phyloP scores from a whole-genome alignment of 2,797 vertebrate species.

The Chiloscyllium punctatum region DNA sequence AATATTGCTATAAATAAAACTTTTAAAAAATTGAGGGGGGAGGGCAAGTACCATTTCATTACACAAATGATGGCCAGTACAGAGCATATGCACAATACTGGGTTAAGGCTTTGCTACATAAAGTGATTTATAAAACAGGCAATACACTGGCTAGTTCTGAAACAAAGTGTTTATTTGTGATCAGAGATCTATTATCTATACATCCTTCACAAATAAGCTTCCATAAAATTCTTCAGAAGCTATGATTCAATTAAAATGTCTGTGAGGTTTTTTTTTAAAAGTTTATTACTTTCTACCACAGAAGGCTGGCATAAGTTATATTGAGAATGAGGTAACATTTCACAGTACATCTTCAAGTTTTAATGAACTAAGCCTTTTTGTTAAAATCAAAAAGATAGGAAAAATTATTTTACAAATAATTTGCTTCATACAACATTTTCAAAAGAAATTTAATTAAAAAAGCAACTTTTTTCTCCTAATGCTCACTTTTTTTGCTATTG shows the following conservation, averaged over 20 bases:
- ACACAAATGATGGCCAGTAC: constrained; percentile 37
- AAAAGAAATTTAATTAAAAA: constrained; percentile 49
- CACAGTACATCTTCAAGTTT: constrained; percentile 99
- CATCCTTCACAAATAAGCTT: constrained; percentile 83
- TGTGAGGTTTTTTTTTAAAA: constrained; percentile 60
- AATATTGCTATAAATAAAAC: background rate
- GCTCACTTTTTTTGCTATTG: constrained; percentile 70
- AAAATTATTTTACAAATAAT: constrained; percentile 80
- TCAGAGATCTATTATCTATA: constrained; percentile 80
- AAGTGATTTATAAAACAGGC: constrained; percentile 69
- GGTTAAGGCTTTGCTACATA: constrained; percentile 40
- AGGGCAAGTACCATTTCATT: constrained; percentile 2
- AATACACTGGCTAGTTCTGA: constrained; percentile 67
- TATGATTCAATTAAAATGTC: constrained; percentile 65
- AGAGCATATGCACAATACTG: constrained; percentile 36
- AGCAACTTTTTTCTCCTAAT: constrained; percentile 72
- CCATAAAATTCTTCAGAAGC: constrained; percentile 73
- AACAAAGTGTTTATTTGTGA: constrained; percentile 85
- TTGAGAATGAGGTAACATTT: constrained; percentile 95
- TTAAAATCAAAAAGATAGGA: constrained; percentile 78
- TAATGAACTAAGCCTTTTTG: constrained; percentile 73
- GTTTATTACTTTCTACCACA: constrained; percentile 68
- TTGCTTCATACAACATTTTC: constrained; percentile 70
- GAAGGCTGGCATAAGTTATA: constrained; percentile 81
- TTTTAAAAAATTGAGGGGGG: background rate